These are phyloP conservation scores for Cyanocitta stelleri DNA, from an alignment of 2,113 vertebrate species.

Conservation along the genomic window DNA sequence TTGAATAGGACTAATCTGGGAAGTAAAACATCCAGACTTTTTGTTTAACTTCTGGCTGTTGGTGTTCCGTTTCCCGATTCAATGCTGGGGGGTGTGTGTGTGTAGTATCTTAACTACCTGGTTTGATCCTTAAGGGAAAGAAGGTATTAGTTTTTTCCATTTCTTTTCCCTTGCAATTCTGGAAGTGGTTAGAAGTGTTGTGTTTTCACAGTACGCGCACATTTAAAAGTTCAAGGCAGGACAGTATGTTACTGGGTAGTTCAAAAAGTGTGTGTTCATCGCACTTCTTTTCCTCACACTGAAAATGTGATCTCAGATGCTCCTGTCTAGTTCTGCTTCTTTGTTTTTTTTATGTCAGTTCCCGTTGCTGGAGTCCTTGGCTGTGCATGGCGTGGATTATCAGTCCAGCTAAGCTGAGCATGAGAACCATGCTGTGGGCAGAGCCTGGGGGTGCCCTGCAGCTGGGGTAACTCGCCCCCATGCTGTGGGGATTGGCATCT, in stretches of 20 bases:
- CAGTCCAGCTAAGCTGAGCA: background rate
- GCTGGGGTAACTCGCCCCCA: background rate
- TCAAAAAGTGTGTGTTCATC: background rate
- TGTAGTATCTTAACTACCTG: background rate
- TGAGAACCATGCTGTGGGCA: background rate
- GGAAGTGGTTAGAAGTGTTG: background rate
- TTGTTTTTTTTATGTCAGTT: background rate
- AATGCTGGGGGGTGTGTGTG: background rate
- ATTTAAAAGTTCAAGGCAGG: background rate
- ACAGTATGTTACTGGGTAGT: background rate
- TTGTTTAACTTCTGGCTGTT: background rate
- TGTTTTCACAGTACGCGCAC: background rate
- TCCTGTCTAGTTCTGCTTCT: background rate
- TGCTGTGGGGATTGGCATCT: background rate
- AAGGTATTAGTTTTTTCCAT: background rate
- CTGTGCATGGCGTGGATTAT: accelerated
- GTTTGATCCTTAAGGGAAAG: background rate
- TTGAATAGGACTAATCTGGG: background rate
- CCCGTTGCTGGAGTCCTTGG: background rate
- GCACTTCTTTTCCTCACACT: background rate
- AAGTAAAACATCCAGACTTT: background rate
- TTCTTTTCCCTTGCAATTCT: background rate
- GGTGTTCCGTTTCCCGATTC: background rate
- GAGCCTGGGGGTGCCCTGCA: background rate
- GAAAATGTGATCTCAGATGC: background rate